A percentile compares a stretch with the other conserved stretches of the same genome.
Conservation (phyloP, 2,113 vertebrate species). For the Morone chrysops region DNA sequence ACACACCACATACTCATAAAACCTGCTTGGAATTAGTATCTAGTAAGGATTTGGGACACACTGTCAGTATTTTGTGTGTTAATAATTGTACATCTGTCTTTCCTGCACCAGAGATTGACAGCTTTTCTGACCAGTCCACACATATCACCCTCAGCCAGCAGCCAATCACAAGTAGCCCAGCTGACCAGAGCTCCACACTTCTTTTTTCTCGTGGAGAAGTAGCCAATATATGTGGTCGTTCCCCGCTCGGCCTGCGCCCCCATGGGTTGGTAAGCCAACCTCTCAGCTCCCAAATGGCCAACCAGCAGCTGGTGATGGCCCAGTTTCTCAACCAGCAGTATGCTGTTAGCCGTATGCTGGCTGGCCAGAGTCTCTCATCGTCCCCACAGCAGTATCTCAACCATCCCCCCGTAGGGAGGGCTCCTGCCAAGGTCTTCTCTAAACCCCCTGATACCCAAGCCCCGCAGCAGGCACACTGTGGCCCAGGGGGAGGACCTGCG, state of each 20-base stretch:
- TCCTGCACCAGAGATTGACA: conserved; percentile 87
- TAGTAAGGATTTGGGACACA: background rate
- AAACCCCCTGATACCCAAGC: conserved; percentile 92
- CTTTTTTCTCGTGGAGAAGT: conserved; percentile 89
- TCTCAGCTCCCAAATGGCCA: conserved; percentile 95
- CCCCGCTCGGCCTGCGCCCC: conserved; percentile 90
- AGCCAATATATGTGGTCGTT: conserved; percentile 83
- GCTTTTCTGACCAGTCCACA: conserved; percentile 90
- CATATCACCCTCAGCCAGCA: conserved; percentile 92
- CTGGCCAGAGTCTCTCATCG: conserved; percentile 92
- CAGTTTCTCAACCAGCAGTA: conserved; percentile 99
- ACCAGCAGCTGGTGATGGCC: conserved; percentile 98
- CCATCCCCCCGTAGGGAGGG: conserved; percentile 90
- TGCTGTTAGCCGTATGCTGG: conserved; percentile 96
- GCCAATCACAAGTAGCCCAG: conserved; percentile 90
- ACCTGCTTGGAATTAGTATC: background rate
- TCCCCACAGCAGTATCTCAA: conserved; percentile 96
- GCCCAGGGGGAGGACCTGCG: conserved; percentile 47
- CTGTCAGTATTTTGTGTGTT: background rate
- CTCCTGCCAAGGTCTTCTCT: conserved; percentile 90
- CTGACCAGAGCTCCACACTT: conserved; percentile 90
- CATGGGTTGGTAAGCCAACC: conserved; percentile 93
- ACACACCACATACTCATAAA: background rate
- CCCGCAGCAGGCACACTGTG: conserved; percentile 82
- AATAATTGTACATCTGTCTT: conserved; percentile 10